Percentiles rank a stretch among this genome's conserved stretches.
Evolutionary conservation across 2,113 vertebrate species (phyloP).

Genomic region (Rhea americana): DNA sequence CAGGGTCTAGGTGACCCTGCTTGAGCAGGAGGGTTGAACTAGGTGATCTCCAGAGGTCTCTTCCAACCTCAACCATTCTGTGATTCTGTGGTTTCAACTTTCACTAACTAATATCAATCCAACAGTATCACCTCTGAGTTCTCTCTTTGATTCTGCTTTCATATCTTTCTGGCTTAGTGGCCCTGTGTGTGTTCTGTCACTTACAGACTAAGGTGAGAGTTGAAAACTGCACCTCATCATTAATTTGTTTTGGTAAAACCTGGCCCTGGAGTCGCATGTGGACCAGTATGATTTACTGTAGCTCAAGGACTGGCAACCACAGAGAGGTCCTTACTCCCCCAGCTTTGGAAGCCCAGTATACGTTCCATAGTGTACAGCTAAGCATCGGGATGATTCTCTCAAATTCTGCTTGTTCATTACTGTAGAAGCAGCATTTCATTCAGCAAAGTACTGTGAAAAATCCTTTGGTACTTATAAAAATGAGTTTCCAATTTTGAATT

Average conservation of each 20-base stretch:
- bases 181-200: fast-evolving
- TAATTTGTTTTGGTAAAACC: not conserved
- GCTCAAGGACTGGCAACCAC: not conserved
- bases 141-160: not conserved
- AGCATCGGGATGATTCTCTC: not conserved
- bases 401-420: not conserved
- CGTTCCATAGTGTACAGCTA: fast-evolving
- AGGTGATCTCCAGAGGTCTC: too few species aligned
- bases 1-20: too few species aligned
- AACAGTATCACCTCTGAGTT: fast-evolving
- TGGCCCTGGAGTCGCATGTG: not conserved
- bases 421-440: not conserved
- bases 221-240: not conserved
- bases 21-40: too few species aligned
- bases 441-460: not conserved
- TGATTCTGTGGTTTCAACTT: not conserved
- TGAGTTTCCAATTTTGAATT: not conserved
- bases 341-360: fast-evolving
- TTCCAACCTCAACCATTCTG: too few species aligned
- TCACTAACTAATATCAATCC: not conserved
- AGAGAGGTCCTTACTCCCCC: not conserved
- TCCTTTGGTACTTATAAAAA: not conserved
- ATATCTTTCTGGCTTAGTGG: not conserved
- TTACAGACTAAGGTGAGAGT: not conserved
- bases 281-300: not conserved